Evolutionary conservation across 92 coral and sea anemone genomes (phyloP).

Genomic region (Blastomussa wellsi): DNA sequence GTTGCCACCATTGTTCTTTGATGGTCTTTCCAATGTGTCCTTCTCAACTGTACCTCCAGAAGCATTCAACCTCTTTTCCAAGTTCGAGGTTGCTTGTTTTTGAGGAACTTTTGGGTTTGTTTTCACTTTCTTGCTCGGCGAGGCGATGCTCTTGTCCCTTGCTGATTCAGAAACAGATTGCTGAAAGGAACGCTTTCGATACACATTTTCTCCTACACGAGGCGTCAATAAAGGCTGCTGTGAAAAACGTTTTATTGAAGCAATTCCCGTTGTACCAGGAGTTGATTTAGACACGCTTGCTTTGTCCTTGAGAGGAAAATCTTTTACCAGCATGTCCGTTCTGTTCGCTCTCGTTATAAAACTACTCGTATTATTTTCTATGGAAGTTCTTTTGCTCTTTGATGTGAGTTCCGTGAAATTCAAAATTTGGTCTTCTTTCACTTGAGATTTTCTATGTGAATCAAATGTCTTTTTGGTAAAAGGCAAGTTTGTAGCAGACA

Average conservation of each 20-base stretch:
- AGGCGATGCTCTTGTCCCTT: neutral
- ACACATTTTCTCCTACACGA: neutral
- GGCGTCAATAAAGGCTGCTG: neutral
- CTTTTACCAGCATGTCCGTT: neutral
- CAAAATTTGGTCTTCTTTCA: neutral
- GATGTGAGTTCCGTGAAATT: neutral
- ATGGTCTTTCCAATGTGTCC: neutral
- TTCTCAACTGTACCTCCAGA: neutral
- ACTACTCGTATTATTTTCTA: neutral
- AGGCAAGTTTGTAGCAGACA: no score
- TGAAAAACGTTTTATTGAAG: neutral
- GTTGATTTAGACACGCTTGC: neutral
- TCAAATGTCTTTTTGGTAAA: neutral
- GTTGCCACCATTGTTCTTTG: neutral
- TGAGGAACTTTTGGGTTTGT: neutral
- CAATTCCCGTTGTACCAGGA: neutral
- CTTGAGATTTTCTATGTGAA: neutral
- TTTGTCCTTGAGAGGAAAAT: neutral
- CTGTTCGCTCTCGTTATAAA: neutral
- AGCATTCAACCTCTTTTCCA: neutral
- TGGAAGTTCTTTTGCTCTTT: neutral
- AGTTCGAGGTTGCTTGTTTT: neutral
- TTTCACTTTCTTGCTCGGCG: constrained; percentile 27
- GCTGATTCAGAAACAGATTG: constrained; percentile 4
- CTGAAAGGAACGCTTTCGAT: constrained; percentile 18